Evolutionary conservation across 2,113 vertebrate species (phyloP), one percentile per base, ranked within the genome.

Genomic region (Todiramphus chloris): DNA sequence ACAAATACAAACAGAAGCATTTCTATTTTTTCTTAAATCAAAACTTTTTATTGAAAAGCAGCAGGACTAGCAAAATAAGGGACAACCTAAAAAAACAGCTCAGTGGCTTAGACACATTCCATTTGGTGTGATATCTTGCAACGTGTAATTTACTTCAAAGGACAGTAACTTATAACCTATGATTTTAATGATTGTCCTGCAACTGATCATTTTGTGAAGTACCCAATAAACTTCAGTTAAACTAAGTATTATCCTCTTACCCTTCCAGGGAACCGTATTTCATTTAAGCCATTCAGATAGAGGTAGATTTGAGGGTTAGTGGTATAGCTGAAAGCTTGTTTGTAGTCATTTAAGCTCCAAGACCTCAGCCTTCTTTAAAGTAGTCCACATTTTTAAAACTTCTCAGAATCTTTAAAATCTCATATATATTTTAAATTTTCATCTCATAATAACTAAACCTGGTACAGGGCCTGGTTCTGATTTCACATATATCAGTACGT

Each of bases 121-220:
- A 83, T 90, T 93, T 96, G n/a, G 60, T 94, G 86, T 89, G 79
- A 96, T 96, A 74, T 62, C 84, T 58, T 83, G 68, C 44, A 90
- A 50, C 68, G 0, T 97, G 39, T 96, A 94, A 97, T 97, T 97
- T 97, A 87, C 93, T 94, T 95, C 77, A 72, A 66, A 94, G 82
- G 79, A 96, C 85, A 93, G 79, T 75, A 94, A 92, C 89, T 77
- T 83, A 83, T 60, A 97, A 64, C 74, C 92, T 97, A 10, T 97
- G 93, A 97, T 97, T 97, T 96, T 96, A 98, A 97, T 96, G 90
- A 95, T 94, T 97, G 91, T 86, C 80, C 91, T 91, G 88, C 81
- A 97, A 68, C 80, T 74, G 96, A 80, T 97, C 91, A 90, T 97
- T 97, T 94, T 89, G 64, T 97, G 72, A 97, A 93, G 79, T 87